Base-by-base conservation (phyloP, 2,113 vertebrate species). In the Scopus umbretta region DNA sequence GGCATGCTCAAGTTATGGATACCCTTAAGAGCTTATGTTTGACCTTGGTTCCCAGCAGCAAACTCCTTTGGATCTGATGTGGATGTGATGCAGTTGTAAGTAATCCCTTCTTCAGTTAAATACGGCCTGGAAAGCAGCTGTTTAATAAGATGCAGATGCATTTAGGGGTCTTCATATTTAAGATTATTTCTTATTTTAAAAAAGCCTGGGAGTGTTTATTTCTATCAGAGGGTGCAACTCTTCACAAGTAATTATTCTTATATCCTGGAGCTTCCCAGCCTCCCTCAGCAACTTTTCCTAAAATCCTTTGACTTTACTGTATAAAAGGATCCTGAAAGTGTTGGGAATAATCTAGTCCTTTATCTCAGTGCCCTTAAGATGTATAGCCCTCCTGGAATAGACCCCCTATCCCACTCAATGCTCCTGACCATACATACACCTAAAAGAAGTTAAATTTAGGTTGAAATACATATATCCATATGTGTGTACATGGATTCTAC, bases 121-220 rank as follows among this genome's bases (percentile, higher is more conserved):
- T 72, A 42, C 7, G 26, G 30, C 43, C 62, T 76, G 29, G 22
- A 72, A 88, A 88, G 19, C 42, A 82, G 25, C 23, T 85, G 32
- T 59, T 85, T 59, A 67, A 73, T 81, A 75, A 81, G 42, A 72
- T 75, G 73, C 19, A 59, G 55, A 16, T 76, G 22, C 19, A 76
- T 52, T 68, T 73, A 72, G 18, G 5, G 13, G 49, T 80, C 42
- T 66, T 79, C 30, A 50, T 15, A 45, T 56, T 75, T 63, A 87
- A 79, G 29, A 34, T 68, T 75, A 53, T 38, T 80, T 91, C 22
- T 90, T 63, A 36, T 56, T 90, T 90, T 70, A n/a, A 90, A 93
- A 88, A 19, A 80, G 3, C 4, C 14, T 29, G 36, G 14, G 27
- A 43, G 6, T 16, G 12, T 66, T 88, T 71, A 32, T 66, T 88